A percentile compares a stretch with the other conserved stretches of the same genome.
Evolutionary conservation across 2,113 vertebrate genomes (phyloP).

Genomic region (Anser brachyrhynchus): DNA sequence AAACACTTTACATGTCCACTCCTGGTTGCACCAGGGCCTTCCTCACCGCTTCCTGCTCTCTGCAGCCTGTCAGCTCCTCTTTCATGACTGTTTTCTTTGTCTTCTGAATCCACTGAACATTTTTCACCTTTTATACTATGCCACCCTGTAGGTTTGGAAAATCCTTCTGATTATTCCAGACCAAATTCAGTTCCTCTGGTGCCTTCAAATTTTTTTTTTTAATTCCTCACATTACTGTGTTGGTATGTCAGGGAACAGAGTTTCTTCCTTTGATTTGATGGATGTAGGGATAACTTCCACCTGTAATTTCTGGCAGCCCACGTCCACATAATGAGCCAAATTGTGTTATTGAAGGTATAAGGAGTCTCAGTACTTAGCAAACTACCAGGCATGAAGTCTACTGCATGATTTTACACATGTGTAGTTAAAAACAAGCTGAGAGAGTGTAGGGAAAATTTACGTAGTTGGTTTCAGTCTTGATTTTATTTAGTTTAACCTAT

Average conservation of each 20-base stretch:
- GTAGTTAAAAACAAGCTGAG: neutral
- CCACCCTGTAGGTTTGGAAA: conserved; percentile 38
- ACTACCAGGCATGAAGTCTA: neutral
- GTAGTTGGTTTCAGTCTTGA: neutral
- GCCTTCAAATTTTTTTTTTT: neutral
- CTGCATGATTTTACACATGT: neutral
- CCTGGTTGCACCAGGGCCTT: neutral
- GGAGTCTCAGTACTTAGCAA: neutral
- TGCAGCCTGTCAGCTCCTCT: neutral
- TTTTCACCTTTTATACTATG: conserved; percentile 4
- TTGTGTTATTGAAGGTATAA: neutral
- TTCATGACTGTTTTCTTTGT: conserved; percentile 25
- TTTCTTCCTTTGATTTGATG: neutral
- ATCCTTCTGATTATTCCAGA: conserved; percentile 17
- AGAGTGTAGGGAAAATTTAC: neutral
- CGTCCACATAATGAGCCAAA: neutral
- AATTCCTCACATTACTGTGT: neutral
- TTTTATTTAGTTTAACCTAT: neutral
- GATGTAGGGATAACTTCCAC: neutral
- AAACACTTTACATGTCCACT: neutral
- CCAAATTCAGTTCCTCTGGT: neutral
- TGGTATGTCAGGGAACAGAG: neutral
- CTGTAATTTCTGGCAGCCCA: neutral
- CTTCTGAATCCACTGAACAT: neutral
- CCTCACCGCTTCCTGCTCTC: conserved; percentile 7